A percentile compares a stretch with the other conserved stretches of the same genome.
phyloP scores from a whole-genome alignment of 2,113 vertebrate species.

The Charina bottae region DNA sequence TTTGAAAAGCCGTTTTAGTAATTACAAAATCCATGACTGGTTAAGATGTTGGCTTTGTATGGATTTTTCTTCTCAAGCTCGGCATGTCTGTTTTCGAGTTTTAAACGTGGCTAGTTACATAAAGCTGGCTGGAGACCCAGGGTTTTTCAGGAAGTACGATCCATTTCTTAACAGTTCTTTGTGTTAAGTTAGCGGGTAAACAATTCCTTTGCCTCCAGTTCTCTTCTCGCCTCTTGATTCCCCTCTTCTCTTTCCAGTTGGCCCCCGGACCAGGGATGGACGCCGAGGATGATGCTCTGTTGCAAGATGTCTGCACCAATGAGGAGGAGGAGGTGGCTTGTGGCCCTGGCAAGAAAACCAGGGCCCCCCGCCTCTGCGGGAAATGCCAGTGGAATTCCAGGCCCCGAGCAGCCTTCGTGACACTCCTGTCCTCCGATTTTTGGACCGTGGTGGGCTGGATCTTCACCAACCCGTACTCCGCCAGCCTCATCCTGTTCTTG shows the following conservation, averaged over 20 bases:
- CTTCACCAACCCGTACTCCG: conserved; percentile 88
- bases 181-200: not conserved
- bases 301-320: conserved; percentile 81
- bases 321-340: conserved; percentile 74
- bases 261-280: conserved; percentile 80
- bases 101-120: too few relatives aligned
- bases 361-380: conserved; percentile 58
- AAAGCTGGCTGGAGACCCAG: too few relatives aligned
- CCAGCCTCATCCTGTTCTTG: conserved; percentile 81
- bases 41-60: too few relatives aligned
- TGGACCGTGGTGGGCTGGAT: conserved; percentile 90
- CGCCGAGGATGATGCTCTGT: conserved; percentile 87
- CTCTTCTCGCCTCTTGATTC: not conserved
- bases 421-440: conserved; percentile 64
- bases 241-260: conserved; percentile 15
- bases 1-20: too few relatives aligned
- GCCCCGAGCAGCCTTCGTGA: conserved; percentile 36
- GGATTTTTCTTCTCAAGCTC: too few relatives aligned
- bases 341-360: conserved; percentile 43
- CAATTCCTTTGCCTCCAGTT: not conserved
- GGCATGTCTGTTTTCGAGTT: too few relatives aligned
- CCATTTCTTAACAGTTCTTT: not conserved
- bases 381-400: conserved; percentile 67
- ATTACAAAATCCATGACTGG: too few relatives aligned
- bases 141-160: not conserved